These are phyloP conservation scores for Coenonympha glycerion DNA, from an alignment of 2,888 invertebrate genomes.

Conservation along the genomic window DNA sequence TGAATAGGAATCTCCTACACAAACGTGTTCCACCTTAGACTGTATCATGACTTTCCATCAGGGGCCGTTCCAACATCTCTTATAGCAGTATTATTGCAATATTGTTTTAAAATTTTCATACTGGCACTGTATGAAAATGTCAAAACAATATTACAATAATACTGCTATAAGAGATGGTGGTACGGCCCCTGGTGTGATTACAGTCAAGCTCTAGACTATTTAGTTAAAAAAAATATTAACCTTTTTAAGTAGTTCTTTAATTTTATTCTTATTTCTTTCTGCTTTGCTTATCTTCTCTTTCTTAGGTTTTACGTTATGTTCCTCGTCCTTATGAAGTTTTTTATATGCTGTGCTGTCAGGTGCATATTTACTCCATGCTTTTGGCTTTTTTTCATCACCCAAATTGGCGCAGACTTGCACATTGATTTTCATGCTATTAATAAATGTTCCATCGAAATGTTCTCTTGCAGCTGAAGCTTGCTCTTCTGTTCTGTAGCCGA, in stretches of 20 bases:
- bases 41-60: too few species aligned
- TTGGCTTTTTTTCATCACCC: conserved; percentile 84
- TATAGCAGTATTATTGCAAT: too few species aligned
- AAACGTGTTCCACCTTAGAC: too few species aligned
- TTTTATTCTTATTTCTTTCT: conserved; percentile 70
- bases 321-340: conserved; percentile 63
- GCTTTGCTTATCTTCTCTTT: conserved; percentile 51
- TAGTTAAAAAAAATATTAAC: too few species aligned
- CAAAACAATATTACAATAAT: too few species aligned
- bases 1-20: too few species aligned
- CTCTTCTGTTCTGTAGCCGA: conserved; percentile 89
- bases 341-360: conserved; percentile 82
- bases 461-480: conserved; percentile 86
- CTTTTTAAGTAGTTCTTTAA: conserved; percentile 81
- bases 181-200: too few species aligned
- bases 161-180: too few species aligned
- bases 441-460: conserved; percentile 88
- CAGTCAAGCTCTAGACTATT: too few species aligned
- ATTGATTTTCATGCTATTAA: conserved; percentile 87
- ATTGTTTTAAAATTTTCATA: too few species aligned
- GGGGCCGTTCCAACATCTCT: too few species aligned
- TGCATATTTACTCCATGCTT: conserved; percentile 95
- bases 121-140: too few species aligned
- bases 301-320: conserved; percentile 38
- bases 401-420: conserved; percentile 84